Evolutionary conservation across 2,888 invertebrate species (phyloP).

Genomic region (Oscheius sp.): DNA sequence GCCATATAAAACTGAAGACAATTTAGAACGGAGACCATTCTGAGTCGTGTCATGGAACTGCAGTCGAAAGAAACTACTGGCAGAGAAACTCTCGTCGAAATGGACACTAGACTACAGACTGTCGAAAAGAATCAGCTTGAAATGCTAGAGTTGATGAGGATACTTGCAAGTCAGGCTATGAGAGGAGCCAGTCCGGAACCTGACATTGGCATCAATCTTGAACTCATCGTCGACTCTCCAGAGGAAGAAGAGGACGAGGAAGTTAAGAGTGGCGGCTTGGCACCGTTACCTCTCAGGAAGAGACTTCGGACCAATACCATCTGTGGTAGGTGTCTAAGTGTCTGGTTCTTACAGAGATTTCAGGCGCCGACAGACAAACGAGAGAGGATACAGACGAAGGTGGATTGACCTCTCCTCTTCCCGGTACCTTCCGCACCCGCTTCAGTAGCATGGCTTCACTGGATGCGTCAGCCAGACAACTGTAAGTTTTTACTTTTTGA

Average conservation of each 20-base stretch:
- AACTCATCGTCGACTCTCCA: constrained; percentile 17
- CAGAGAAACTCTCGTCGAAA: constrained; percentile 57
- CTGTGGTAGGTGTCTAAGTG: constrained; percentile 39
- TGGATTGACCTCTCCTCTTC: constrained; percentile 20
- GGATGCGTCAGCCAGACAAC: neutral
- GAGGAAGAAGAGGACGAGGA: constrained; percentile 3
- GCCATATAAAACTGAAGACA: neutral
- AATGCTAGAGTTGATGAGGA: constrained; percentile 46
- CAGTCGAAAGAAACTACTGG: constrained; percentile 62
- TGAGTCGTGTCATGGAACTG: constrained; percentile 75
- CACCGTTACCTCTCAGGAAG: constrained; percentile 37
- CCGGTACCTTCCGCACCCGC: constrained; percentile 6
- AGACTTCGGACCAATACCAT: constrained; percentile 46
- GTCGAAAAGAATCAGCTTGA: constrained; percentile 65
- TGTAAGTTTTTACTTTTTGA: neutral
- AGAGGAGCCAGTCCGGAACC: constrained; percentile 7
- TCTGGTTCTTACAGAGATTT: neutral
- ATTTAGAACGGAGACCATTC: constrained; percentile 74
- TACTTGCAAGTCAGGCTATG: constrained; percentile 38
- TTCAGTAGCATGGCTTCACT: constrained; percentile 14
- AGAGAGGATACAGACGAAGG: constrained; percentile 27
- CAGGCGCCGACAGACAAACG: neutral
- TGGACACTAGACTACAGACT: constrained; percentile 61
- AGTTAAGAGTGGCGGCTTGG: neutral
- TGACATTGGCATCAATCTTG: constrained; percentile 21